phyloP scores from a whole-genome alignment of 2,113 vertebrate genomes.

The Hippocampus abdominalis region DNA sequence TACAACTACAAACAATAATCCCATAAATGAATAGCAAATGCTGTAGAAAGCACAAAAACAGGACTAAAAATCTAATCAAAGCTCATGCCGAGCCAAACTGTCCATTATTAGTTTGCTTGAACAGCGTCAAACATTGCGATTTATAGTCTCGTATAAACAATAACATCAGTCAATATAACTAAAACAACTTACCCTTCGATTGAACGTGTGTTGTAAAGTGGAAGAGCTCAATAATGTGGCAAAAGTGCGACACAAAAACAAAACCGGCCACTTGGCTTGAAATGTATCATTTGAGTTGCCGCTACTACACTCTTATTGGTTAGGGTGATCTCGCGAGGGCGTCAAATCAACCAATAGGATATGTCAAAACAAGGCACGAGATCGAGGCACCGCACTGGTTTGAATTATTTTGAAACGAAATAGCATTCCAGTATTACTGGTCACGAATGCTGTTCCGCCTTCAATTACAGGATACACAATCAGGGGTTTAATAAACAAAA shows the following conservation, averaged over 20 bases:
- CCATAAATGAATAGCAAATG: no score
- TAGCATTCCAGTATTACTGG: constrained; percentile 57
- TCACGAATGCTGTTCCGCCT: not conserved
- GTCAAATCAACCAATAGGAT: constrained; percentile 37
- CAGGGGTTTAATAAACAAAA: not conserved
- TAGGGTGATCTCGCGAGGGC: constrained; percentile 28
- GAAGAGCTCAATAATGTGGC: not conserved
- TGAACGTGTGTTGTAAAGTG: not conserved
- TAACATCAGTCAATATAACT: not conserved
- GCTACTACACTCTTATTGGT: constrained; percentile 59
- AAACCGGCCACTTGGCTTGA: not conserved
- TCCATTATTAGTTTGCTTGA: not conserved
- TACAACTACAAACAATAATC: no score
- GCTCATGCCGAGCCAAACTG: not conserved
- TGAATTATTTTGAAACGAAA: constrained; percentile 71
- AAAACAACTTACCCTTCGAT: not conserved
- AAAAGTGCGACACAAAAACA: not conserved
- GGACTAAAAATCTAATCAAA: no score
- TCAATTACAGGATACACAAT: not conserved
- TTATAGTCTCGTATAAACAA: not conserved
- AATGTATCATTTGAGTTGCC: constrained; percentile 48
- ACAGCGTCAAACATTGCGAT: not conserved
- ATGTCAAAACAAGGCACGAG: not conserved
- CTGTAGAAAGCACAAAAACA: no score
- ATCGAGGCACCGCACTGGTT: constrained; percentile 17